These are phyloP conservation scores for Gadus macrocephalus DNA, from an alignment of 2,113 vertebrate species.

Conservation along the genomic window DNA sequence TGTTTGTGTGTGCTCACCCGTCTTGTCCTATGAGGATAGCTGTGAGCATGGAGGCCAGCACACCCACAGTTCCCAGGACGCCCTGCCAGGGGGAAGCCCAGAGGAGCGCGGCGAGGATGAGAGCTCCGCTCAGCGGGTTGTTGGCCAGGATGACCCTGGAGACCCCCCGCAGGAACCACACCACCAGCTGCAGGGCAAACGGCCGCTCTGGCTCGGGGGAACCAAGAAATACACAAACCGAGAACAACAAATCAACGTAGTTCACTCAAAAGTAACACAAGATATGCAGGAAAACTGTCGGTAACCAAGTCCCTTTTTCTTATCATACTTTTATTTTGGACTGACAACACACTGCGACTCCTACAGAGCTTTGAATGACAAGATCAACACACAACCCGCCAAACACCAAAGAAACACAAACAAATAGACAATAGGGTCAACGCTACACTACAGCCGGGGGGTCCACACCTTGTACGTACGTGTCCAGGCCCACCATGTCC, in stretches of 20 bases:
- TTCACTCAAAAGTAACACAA: too few relatives aligned
- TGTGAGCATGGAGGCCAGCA: conserved; percentile 65
- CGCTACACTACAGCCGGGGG: neutral
- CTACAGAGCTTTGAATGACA: too few relatives aligned
- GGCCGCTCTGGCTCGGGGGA: conserved; percentile 49
- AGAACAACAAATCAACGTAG: too few relatives aligned
- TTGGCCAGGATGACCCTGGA: conserved; percentile 68
- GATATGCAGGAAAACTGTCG: too few relatives aligned
- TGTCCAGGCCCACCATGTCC: conserved; percentile 64
- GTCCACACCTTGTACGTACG: conserved; percentile 57
- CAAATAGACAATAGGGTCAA: too few relatives aligned
- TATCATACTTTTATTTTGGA: too few relatives aligned
- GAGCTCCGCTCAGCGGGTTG: conserved; percentile 70
- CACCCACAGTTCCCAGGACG: conserved; percentile 65
- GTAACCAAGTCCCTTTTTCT: too few relatives aligned
- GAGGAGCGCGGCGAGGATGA: conserved; percentile 64
- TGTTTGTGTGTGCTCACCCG: conserved; percentile 43
- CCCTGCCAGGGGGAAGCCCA: conserved; percentile 70
- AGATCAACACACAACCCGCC: too few relatives aligned
- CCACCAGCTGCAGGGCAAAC: conserved; percentile 62
- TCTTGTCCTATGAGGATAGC: conserved; percentile 67
- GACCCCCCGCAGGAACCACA: conserved; percentile 67
- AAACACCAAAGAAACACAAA: too few relatives aligned
- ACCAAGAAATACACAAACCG: too few relatives aligned
- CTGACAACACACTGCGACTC: too few relatives aligned